Base-by-base conservation (phyloP, 2,113 vertebrate genomes). In the Sciurus niger region DNA sequence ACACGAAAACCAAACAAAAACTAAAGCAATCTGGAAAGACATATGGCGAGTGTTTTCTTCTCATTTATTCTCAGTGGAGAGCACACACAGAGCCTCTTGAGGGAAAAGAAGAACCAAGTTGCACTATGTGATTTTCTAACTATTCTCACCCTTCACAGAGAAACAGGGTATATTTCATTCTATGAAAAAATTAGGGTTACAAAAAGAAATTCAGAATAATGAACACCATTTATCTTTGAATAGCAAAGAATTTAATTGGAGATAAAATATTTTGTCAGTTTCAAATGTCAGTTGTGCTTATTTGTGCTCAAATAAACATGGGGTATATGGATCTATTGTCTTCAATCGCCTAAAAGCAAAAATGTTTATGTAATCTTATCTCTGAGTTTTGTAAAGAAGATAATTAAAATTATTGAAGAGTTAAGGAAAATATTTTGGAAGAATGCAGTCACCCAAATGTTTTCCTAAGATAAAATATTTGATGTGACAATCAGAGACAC, bases 251-350 rank as follows among this genome's bases (percentile, higher is more conserved):
- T 18, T 70, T 70, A 63, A 24, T 18, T 74, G 34, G 87, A 89
- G 10, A 46, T 25, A 67, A 93, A 73, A 63, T 85, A 90, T 43
- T 84, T 84, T 89, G 40, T 85, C 22, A 88, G 17, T 84, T 92
- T 91, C 55, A 83, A 89, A 72, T 91, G 14, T n/a, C 13, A 30
- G 11, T 12, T 63, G 40, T 7, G 58, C 65, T 85, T 90, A 37
- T 53, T 78, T 85, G 85, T 58, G 72, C 24, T 93, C 13, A 93
- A 84, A 43, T 83, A 34, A 93, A 60, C 28, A 34, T 53, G 24
- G 2, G 5, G 6, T 11, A 28, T 24, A 74, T 22, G 73, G 1
- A 76, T 9, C 1, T 84, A 18, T 22, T 51, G 17, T 86, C 10
- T 40, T 72, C 46, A 82, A 53, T 1, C 0, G 58, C 73, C 8